A percentile compares a stretch with the other conserved stretches of the same genome.
Conservation (phyloP, 2,113 vertebrate genomes). For the Paradoxurus hermaphroditus region DNA sequence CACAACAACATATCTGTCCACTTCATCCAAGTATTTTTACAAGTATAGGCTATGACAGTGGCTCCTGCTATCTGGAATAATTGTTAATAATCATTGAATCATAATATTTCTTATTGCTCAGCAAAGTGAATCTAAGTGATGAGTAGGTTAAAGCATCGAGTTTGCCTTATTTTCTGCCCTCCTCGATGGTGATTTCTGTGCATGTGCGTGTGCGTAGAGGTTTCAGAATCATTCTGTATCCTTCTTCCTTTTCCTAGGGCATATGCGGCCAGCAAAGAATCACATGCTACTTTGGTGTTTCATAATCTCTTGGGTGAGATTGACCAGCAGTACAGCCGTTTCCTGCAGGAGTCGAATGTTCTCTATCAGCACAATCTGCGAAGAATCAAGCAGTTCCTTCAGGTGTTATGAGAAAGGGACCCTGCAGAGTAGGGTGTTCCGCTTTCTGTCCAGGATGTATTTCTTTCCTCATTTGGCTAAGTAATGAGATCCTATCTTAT, state of each 20-base stretch:
- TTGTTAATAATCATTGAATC: not conserved
- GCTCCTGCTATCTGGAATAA: not conserved
- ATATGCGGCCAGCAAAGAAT: conserved; percentile 97
- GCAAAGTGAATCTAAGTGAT: not conserved
- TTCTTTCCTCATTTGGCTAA: not conserved
- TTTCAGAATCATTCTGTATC: not conserved
- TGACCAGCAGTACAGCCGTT: conserved; percentile 99
- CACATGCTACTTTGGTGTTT: conserved; percentile 96
- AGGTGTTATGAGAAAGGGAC: conserved; percentile 78
- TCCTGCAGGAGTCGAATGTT: conserved; percentile 98
- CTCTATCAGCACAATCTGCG: conserved; percentile 98
- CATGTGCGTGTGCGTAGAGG: fast-evolving
- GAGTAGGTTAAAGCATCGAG: not conserved
- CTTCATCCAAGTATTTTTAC: not conserved
- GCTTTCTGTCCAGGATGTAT: not conserved
- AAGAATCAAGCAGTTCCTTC: conserved; percentile 98
- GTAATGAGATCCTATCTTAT: not conserved
- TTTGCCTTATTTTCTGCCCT: not conserved
- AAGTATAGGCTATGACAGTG: not conserved
- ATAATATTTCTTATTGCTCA: not conserved
- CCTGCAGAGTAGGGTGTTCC: not conserved
- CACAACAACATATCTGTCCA: not conserved
- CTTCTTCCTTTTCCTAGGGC: conserved; percentile 83
- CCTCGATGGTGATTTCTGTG: not conserved
- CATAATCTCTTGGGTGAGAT: conserved; percentile 99